These are phyloP conservation scores for Magallana nippona DNA, from an alignment of 2,888 invertebrate species.

Conservation along the genomic window DNA sequence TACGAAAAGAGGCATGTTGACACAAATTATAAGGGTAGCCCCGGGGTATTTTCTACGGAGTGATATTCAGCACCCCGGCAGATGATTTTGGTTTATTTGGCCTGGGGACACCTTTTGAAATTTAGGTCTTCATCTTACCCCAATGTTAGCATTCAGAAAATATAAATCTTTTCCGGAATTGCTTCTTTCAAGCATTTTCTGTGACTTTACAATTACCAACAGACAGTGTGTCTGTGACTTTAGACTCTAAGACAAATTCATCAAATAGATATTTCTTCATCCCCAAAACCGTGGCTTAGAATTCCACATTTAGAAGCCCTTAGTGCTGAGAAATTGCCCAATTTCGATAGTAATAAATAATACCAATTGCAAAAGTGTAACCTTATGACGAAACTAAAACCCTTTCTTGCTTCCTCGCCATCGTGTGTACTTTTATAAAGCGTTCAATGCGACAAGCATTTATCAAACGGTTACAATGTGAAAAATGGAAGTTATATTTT, in stretches of 20 bases:
- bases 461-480: no score
- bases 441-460: no score
- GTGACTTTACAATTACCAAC: neutral
- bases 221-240: conserved; percentile 23
- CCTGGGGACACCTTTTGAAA: conserved; percentile 5
- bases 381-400: no score
- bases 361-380: no score
- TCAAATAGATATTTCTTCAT: neutral
- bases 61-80: conserved; percentile 24
- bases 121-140: conserved; percentile 33
- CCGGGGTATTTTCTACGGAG: neutral
- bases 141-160: conserved; percentile 22
- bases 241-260: conserved; percentile 6
- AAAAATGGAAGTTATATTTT: no score
- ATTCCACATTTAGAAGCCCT: no score
- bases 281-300: neutral
- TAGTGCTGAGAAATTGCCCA: no score
- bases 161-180: conserved; percentile 27
- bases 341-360: no score
- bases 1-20: conserved; percentile 33
- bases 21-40: conserved; percentile 16
- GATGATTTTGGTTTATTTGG: conserved; percentile 22
- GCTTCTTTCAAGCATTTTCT: conserved; percentile 11
- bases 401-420: no score
- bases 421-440: no score